Conservation (phyloP, 1,140 invertebrate species). For the Nasonia giraulti region DNA sequence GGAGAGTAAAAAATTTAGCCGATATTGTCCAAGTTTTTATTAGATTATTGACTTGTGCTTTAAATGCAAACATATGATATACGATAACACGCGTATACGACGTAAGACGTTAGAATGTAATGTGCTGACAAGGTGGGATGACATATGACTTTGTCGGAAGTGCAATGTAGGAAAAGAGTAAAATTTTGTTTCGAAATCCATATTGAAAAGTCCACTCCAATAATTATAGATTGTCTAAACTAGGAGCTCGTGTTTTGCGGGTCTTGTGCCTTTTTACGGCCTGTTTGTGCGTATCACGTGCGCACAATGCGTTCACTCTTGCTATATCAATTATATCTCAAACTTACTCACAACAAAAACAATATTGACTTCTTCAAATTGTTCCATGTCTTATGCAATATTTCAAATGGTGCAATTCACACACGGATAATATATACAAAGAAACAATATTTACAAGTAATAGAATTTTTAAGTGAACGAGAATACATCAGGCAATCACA, state of each 20-base stretch:
- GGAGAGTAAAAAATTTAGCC: neutral
- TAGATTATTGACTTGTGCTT: constrained; percentile 8
- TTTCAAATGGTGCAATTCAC: neutral
- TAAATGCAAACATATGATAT: constrained; percentile 10
- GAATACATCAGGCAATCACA: constrained; percentile 66
- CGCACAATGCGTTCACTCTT: constrained; percentile 54
- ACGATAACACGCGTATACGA: constrained; percentile 22
- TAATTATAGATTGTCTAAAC: constrained; percentile 46
- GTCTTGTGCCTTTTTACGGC: constrained; percentile 67
- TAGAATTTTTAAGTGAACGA: constrained; percentile 36
- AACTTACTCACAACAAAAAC: neutral
- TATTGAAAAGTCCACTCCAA: neutral
- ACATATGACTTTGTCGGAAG: constrained; percentile 33
- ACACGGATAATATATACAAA: neutral
- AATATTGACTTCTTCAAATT: neutral
- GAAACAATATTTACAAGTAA: neutral
- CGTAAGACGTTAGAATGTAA: constrained; percentile 26
- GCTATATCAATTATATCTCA: neutral
- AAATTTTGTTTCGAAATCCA: constrained; percentile 3
- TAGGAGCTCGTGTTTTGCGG: constrained; percentile 62
- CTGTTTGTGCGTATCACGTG: constrained; percentile 62
- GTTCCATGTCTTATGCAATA: neutral
- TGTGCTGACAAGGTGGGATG: neutral
- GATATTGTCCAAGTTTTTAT: constrained; percentile 19
- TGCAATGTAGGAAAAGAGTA: constrained; percentile 20